A percentile compares a stretch with the other conserved stretches of the same genome.
Evolutionary conservation across 2,888 invertebrate genomes (phyloP).

Genomic region (Napeogenes sylphis): DNA sequence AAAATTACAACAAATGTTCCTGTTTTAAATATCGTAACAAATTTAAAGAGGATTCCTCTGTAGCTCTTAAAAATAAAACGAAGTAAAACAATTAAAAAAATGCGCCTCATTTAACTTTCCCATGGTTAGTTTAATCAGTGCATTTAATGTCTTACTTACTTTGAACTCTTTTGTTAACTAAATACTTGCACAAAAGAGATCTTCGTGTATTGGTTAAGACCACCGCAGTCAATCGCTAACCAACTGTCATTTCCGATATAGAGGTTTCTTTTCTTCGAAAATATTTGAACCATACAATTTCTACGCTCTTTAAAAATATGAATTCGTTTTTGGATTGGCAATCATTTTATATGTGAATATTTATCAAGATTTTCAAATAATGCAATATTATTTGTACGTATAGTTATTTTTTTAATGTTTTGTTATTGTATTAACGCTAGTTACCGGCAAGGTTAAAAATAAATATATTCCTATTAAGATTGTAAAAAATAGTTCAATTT

Average conservation of each 20-base stretch:
- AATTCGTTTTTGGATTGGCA: too few relatives aligned
- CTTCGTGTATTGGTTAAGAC: constrained; percentile 11
- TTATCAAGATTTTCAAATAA: too few relatives aligned
- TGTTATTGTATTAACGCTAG: too few relatives aligned
- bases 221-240: constrained; percentile 19
- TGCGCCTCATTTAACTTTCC: constrained; percentile 7
- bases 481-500: too few relatives aligned
- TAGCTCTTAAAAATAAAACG: constrained; percentile 11
- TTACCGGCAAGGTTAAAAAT: too few relatives aligned
- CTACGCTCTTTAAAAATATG: too few relatives aligned
- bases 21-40: neutral
- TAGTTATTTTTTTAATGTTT: too few relatives aligned
- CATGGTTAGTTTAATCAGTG: neutral
- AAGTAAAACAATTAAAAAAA: constrained; percentile 12
- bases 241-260: constrained; percentile 27
- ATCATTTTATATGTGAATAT: too few relatives aligned
- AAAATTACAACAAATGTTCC: too few relatives aligned
- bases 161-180: constrained; percentile 2
- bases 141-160: neutral
- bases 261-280: constrained; percentile 19
- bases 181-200: constrained; percentile 9
- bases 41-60: constrained; percentile 12
- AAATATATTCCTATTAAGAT: too few relatives aligned
- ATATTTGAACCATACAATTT: too few relatives aligned
- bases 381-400: too few relatives aligned